phyloP scores from a whole-genome alignment of 2,888 invertebrate genomes.

The Seira sanloemensis region DNA sequence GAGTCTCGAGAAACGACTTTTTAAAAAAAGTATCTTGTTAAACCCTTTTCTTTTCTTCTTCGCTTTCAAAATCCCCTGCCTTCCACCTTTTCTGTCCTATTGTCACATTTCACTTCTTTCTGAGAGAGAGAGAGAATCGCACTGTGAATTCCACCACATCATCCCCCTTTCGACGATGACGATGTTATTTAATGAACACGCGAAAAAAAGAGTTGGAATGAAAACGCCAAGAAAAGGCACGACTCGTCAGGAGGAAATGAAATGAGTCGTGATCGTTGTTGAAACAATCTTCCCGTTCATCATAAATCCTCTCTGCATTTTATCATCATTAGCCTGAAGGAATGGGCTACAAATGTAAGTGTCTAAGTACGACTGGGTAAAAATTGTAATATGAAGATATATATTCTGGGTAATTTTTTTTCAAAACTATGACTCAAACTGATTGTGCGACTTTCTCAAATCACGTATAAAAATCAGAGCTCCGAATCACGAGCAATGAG shows the following conservation, averaged over 20 bases:
- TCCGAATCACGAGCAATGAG: neutral
- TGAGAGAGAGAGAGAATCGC: too few species aligned
- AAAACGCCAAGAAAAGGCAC: neutral
- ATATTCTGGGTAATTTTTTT: too few species aligned
- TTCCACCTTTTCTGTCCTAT: too few species aligned
- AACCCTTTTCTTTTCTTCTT: too few species aligned
- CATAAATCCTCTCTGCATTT: constrained; percentile 2
- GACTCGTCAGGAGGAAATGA: constrained; percentile 1
- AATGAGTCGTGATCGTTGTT: neutral
- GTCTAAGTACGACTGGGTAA: neutral
- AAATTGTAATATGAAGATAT: too few species aligned
- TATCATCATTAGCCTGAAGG: neutral
- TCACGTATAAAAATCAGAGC: neutral
- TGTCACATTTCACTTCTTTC: too few species aligned
- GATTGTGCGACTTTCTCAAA: neutral
- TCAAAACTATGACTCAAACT: neutral
- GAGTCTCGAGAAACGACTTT: neutral
- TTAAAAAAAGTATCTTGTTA: too few species aligned
- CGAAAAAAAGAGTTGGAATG: too few species aligned
- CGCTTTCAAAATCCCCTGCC: neutral
- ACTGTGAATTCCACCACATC: neutral
- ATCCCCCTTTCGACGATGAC: too few species aligned
- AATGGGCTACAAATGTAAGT: neutral
- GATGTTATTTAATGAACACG: too few species aligned
- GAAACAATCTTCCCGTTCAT: constrained; percentile 3